phyloP scores from a whole-genome alignment of 2,888 invertebrate species.

The Drosophila neonasuta region DNA sequence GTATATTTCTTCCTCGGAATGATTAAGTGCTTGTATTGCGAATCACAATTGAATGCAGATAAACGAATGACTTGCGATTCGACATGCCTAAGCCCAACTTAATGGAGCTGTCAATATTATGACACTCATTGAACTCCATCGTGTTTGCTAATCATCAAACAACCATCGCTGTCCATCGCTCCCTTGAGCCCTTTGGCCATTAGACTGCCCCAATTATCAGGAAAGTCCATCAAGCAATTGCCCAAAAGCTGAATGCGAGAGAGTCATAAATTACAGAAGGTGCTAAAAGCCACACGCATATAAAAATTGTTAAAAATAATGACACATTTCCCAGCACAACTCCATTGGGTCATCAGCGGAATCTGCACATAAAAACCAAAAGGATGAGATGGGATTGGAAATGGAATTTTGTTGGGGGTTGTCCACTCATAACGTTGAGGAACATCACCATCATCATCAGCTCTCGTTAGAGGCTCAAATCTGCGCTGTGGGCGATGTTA shows the following conservation, averaged over 20 bases:
- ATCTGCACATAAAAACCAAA: slow-evolving; percentile 40
- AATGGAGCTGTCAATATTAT: not conserved
- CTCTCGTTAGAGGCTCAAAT: slow-evolving; percentile 73
- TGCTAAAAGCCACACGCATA: slow-evolving; percentile 59
- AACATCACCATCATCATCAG: slow-evolving; percentile 28
- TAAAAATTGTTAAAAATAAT: slow-evolving; percentile 62
- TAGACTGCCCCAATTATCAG: slow-evolving; percentile 49
- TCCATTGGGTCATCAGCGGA: slow-evolving; percentile 44
- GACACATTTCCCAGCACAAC: slow-evolving; percentile 55
- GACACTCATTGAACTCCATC: not conserved
- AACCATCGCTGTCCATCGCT: not conserved
- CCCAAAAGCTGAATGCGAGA: slow-evolving; percentile 28
- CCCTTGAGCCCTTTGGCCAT: slow-evolving; percentile 7
- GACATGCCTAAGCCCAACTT: not conserved
- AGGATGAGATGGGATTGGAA: slow-evolving; percentile 14
- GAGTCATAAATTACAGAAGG: slow-evolving; percentile 73
- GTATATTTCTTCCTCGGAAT: slow-evolving; percentile 14
- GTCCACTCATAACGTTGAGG: slow-evolving; percentile 25
- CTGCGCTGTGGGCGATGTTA: slow-evolving; percentile 73
- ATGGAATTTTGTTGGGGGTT: slow-evolving; percentile 26
- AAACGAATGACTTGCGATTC: slow-evolving; percentile 8
- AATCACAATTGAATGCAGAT: slow-evolving; percentile 4
- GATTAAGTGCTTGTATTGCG: slow-evolving; percentile 35
- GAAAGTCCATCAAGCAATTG: slow-evolving; percentile 47
- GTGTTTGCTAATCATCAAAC: slow-evolving; percentile 24